Evolutionary conservation across 2,113 vertebrate genomes (phyloP), one percentile per base, ranked within the genome.

Genomic region (Platanista minor): DNA sequence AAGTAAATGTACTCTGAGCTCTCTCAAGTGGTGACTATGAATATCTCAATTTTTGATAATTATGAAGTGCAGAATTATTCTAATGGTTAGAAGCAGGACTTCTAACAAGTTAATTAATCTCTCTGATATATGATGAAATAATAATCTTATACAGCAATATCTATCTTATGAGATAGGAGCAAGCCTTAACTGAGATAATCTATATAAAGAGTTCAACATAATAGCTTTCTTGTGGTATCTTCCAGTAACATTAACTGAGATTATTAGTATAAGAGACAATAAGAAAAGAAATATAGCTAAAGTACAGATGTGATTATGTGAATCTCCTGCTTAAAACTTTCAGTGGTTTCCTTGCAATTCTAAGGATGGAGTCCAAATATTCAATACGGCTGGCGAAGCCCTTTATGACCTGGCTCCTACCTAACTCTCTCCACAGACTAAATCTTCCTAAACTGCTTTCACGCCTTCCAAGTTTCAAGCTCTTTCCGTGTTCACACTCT

Each of bases 11-110:
- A 20, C n/a, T 64, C 75, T 14, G 6, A 90, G 46, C 66, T 90
- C 75, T 92, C 85, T 87, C 6, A 8, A 92, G n/a, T 49, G 83
- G 85, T 18, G 2, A 78, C 83, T 41, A 61, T 39, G 27, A 94
- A 75, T n/a, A 62, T 61, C 80, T 92, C 92, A 72, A 92, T 83
- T 93, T 94, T 87, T 41, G 6, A 67, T 90, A 78, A 92, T 87
- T 90, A 94, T 20, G 43, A 95, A 95, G n/a, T 33, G 2, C 25
- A 41, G 36, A 91, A 90, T 95, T 87, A 90, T 83, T 59, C 74
- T 54, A 52, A 61, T 43, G 31, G 46, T 62, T 66, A 83, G 82
- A 96, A 96, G 43, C 64, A 84, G 46, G 81, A 90, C n/a, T 86
- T 96, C 46, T 36, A 91, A 77, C 43, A 66, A 93, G 41, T 33